Evolutionary conservation across 2,888 invertebrate species (phyloP).

Genomic region (Eupithecia tripunctaria): DNA sequence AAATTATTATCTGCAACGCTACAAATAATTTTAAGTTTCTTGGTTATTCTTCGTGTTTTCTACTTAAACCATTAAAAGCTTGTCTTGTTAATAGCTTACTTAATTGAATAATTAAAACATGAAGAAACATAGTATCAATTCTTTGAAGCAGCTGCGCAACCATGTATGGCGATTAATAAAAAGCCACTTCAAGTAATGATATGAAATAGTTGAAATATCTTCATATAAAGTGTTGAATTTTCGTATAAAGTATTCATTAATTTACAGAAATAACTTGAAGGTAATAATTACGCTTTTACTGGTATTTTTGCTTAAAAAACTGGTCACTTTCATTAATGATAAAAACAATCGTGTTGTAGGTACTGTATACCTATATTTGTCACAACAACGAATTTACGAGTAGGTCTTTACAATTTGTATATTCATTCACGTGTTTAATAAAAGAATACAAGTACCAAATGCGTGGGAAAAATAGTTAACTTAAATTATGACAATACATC

Average conservation of each 20-base stretch:
- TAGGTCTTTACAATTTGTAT: background rate
- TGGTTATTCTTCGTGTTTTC: slow-evolving; percentile 37
- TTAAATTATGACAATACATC: background rate
- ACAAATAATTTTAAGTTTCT: slow-evolving; percentile 35
- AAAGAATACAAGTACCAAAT: background rate
- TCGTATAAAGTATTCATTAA: slow-evolving; percentile 7
- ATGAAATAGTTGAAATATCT: slow-evolving; percentile 24
- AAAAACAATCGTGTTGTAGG: background rate
- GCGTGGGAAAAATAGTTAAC: slow-evolving; percentile 9
- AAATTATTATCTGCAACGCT: slow-evolving; percentile 10
- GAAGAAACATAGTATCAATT: slow-evolving; percentile 18
- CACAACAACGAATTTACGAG: background rate
- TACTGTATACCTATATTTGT: background rate
- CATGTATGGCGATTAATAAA: slow-evolving; percentile 23
- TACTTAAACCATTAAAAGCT: slow-evolving; percentile 32
- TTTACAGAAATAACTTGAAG: slow-evolving; percentile 10
- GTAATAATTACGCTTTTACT: background rate
- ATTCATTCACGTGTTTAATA: background rate
- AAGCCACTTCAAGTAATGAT: slow-evolving; percentile 18
- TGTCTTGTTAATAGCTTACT: slow-evolving; percentile 36
- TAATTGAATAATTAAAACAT: slow-evolving; percentile 41
- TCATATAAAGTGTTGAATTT: slow-evolving; percentile 15
- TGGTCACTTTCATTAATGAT: background rate
- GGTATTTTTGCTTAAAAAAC: slow-evolving; percentile 7
- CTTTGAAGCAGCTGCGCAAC: slow-evolving; percentile 28